Evolutionary conservation across 2,797 vertebrate species (phyloP).

Genomic region (Ispidina lecontei): DNA sequence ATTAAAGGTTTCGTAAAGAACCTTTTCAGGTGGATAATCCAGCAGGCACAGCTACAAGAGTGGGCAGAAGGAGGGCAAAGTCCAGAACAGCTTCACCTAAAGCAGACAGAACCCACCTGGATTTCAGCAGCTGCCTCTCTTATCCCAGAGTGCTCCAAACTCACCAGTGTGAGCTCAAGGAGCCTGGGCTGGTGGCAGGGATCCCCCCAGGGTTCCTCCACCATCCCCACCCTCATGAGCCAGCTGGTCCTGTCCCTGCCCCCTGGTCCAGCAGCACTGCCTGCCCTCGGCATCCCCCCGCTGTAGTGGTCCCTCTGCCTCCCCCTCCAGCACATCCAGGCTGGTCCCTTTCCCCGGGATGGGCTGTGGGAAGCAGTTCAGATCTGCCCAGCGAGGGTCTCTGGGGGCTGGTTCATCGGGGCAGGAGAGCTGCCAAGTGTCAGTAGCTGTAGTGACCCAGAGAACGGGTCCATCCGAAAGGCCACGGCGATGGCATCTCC

Average conservation of each 20-base stretch:
- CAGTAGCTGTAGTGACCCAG: background rate
- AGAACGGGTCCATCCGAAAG: background rate
- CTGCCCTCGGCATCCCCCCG: accelerated
- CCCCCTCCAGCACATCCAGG: background rate
- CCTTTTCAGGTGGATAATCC: background rate
- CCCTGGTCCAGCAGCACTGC: background rate
- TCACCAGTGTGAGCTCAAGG: accelerated
- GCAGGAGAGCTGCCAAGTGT: background rate
- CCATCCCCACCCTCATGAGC: background rate
- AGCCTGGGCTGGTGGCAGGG: accelerated
- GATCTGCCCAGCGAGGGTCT: background rate
- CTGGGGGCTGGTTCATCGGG: background rate
- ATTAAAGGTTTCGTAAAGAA: background rate
- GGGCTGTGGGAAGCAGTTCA: background rate
- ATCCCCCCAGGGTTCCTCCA: background rate
- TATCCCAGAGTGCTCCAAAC: background rate
- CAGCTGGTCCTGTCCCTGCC: background rate
- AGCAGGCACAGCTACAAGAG: background rate
- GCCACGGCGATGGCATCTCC: accelerated
- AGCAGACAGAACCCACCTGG: background rate
- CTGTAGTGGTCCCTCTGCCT: background rate
- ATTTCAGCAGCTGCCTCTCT: background rate
- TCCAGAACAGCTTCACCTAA: background rate
- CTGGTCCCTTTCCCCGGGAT: background rate
- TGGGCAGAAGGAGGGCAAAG: accelerated